Evolutionary conservation across 2,888 invertebrate genomes (phyloP).

Genomic region (Aleiodes testaceus): DNA sequence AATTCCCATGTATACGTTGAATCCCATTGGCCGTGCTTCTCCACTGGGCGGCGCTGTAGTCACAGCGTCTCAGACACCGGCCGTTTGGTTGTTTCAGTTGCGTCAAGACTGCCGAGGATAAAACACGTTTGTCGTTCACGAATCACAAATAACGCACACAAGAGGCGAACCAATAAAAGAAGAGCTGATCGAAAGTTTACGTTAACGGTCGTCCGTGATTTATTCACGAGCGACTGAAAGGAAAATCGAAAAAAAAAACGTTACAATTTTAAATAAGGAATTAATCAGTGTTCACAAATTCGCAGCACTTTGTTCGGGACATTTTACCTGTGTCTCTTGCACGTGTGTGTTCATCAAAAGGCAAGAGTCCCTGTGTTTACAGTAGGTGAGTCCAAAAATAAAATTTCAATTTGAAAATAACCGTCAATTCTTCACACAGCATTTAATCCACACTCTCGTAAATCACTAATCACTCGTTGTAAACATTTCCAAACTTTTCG

Average conservation of each 20-base stretch:
- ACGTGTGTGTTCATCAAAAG: too few relatives aligned
- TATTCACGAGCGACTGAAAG: not conserved
- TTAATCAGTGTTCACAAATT: constrained; percentile 2
- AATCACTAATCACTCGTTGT: too few relatives aligned
- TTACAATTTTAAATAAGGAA: not conserved
- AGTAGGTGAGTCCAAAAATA: constrained; percentile 3
- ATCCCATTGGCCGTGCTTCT: too few relatives aligned
- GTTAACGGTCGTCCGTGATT: not conserved
- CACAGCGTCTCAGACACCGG: constrained; percentile 23
- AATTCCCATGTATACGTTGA: not conserved
- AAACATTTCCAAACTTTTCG: not conserved
- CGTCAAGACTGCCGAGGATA: constrained; percentile 7
- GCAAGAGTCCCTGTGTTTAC: too few relatives aligned
- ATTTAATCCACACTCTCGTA: too few relatives aligned
- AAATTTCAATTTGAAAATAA: not conserved
- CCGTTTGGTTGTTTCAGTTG: constrained; percentile 10
- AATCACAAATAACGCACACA: not conserved
- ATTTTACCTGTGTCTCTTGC: constrained; percentile 6
- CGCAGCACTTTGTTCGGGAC: not conserved
- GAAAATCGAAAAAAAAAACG: not conserved
- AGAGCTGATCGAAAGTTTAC: not conserved
- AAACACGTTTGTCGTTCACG: too few relatives aligned
- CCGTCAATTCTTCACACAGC: too few relatives aligned
- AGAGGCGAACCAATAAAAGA: not conserved
- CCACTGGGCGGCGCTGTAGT: not conserved